Evolutionary conservation across 2,888 invertebrate species (phyloP).

Genomic region (Parapristionchus giblindavisi): DNA sequence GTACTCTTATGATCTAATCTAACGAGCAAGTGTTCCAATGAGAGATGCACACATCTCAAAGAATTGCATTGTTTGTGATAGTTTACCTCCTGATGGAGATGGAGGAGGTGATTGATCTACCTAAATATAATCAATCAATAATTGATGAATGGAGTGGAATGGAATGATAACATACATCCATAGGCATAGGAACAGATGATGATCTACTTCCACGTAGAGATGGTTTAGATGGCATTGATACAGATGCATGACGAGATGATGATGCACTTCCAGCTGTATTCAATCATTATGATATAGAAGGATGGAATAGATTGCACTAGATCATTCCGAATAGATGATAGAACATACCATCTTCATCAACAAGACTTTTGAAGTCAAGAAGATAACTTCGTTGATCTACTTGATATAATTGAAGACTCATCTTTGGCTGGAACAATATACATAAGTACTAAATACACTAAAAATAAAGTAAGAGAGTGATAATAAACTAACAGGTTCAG

Average conservation of each 20-base stretch:
- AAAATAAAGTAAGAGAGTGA: too few species aligned
- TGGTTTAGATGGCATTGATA: constrained; percentile 67
- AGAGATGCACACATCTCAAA: constrained; percentile 99
- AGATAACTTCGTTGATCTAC: constrained; percentile 97
- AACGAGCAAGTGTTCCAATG: constrained; percentile 95
- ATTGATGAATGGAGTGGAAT: background rate
- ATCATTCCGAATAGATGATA: too few species aligned
- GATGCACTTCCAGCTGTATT: constrained; percentile 58
- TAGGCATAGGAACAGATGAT: constrained; percentile 65
- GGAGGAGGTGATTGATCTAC: constrained; percentile 60
- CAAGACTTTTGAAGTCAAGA: constrained; percentile 91
- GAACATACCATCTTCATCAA: constrained; percentile 69
- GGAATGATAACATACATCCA: constrained; percentile 56
- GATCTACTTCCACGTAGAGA: constrained; percentile 61
- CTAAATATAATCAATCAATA: constrained; percentile 35
- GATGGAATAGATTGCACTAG: too few species aligned
- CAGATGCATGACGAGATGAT: constrained; percentile 68
- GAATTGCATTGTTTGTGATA: constrained; percentile 96
- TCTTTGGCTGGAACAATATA: constrained; percentile 76
- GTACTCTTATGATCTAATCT: constrained; percentile 18
- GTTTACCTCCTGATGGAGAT: constrained; percentile 71
- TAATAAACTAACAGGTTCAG: constrained; percentile 59
- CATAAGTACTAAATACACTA: background rate
- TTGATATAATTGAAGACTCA: constrained; percentile 98
- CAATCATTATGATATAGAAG: too few species aligned